Base-by-base conservation (phyloP, 2,113 vertebrate species). In the Myxocyprinus asiaticus region DNA sequence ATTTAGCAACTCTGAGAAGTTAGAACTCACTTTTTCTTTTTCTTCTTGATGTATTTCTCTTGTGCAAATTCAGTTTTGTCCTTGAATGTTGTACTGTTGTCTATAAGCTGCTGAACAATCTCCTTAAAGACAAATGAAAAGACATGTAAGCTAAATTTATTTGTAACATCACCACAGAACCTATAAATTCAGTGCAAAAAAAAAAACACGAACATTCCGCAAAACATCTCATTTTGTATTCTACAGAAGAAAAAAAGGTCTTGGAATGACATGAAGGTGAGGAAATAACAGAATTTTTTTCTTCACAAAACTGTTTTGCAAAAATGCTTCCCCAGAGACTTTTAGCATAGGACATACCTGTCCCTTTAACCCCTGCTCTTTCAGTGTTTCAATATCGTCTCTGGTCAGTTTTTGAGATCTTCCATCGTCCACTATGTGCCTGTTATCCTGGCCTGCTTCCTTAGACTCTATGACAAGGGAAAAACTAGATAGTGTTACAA, bases 1-100 rank as follows among this genome's bases (percentile, higher is more conserved):
- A 33, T 33, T 33, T 33, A 33, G 22, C 22, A 33, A 33, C 22
- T 33, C 22, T 33, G 22, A 33, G 22, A 33, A 33, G 22, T 33
- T 33, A 55, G 2, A 43, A 94, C 96, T 95, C 92, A 99, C 98
- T 99, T 99, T 87, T 95, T 98, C 82, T 96, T 98, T 91, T 99
- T 99, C 94, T 98, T 99, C 93, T 99, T 98, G 86, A 99, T 98
- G 91, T 99, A 99, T 88, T 99, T 99, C 82, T 95, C 94, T 90
- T 99, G 98, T 75, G 98, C 94, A 89, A 97, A 99, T 87, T 95
- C 96, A 10, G 98, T 99, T 91, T 99, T 99, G 91, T 95, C 95
- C 85, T 91, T 92, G 85, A 99, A 99, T 0, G 97, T 98, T 58
- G 96, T 93, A 84, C 97, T 99, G 93, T 98, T 98, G 83, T 98